Conservation (phyloP, 2,113 vertebrate species). For the Chiloscyllium plagiosum region DNA sequence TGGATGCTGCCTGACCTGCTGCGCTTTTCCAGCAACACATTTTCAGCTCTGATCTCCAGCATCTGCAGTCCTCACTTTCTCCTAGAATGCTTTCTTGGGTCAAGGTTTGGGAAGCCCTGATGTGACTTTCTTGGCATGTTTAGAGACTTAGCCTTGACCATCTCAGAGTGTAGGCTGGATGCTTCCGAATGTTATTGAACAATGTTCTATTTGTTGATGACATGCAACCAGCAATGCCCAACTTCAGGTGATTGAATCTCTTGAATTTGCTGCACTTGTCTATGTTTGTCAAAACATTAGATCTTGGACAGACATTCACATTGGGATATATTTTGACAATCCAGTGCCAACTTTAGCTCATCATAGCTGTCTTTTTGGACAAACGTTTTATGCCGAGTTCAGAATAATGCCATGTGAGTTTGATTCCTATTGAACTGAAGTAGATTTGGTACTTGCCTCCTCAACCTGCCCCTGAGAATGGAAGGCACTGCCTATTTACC, state of each 20-base stretch:
- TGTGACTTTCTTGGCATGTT: neutral
- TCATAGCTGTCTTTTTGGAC: neutral
- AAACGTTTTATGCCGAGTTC: neutral
- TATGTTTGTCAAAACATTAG: too few species aligned
- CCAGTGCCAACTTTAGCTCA: neutral
- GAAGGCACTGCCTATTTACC: too few species aligned
- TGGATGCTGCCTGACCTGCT: too few species aligned
- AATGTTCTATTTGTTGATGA: neutral
- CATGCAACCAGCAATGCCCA: neutral
- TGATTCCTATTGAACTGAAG: too few species aligned
- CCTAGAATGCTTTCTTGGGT: neutral
- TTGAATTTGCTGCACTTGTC: neutral
- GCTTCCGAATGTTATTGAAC: neutral
- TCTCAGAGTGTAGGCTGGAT: neutral
- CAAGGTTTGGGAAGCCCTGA: neutral
- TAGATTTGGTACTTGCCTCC: too few species aligned
- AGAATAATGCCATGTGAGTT: too few species aligned
- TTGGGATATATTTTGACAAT: neutral
- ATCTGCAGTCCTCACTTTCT: too few species aligned
- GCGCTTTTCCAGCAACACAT: too few species aligned
- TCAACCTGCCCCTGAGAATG: too few species aligned
- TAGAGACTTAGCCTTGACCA: neutral
- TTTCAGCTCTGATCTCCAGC: too few species aligned
- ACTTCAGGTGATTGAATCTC: neutral
- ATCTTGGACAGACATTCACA: too few species aligned